Evolutionary conservation across 2,888 invertebrate species (phyloP).

Genomic region (Epistrophella euchroma): DNA sequence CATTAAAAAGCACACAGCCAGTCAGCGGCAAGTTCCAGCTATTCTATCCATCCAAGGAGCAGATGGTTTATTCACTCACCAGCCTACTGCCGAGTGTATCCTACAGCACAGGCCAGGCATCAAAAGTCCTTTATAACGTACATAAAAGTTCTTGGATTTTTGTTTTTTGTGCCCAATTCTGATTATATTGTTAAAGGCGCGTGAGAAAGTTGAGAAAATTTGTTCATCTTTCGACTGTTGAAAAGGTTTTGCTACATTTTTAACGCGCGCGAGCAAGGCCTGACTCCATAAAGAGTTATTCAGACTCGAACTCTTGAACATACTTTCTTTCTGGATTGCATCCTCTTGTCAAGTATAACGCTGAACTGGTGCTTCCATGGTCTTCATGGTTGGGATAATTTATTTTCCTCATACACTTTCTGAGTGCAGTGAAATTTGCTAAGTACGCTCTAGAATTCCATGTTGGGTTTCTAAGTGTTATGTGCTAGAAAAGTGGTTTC

Average conservation of each 20-base stretch:
- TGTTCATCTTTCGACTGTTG: conserved; percentile 32
- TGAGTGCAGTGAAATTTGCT: conserved; percentile 45
- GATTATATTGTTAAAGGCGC: conserved; percentile 31
- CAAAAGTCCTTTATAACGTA: conserved; percentile 55
- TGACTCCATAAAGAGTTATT: conserved; percentile 37
- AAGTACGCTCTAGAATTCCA: conserved; percentile 50
- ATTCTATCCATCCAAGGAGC: conserved; percentile 32
- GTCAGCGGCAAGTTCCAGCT: conserved; percentile 67
- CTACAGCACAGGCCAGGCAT: conserved; percentile 33
- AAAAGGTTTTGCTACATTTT: not conserved
- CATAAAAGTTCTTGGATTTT: conserved; percentile 2
- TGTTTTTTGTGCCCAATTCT: not conserved
- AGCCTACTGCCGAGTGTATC: conserved; percentile 51
- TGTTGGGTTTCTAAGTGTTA: conserved; percentile 48
- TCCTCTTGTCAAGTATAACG: conserved; percentile 29
- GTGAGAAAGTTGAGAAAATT: conserved; percentile 58
- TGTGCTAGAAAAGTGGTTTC: conserved; percentile 50
- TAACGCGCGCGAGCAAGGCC: conserved; percentile 26
- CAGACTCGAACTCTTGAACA: conserved; percentile 56
- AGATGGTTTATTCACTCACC: conserved; percentile 60
- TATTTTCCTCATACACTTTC: conserved; percentile 8
- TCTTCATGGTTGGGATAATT: conserved; percentile 39
- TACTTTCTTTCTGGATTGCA: conserved; percentile 45
- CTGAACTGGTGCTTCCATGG: not conserved
- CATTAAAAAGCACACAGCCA: conserved; percentile 54